Evolutionary conservation across 2,797 vertebrate species (phyloP), one percentile per base, ranked within the genome.

Genomic region (Neosilurus mollespiculum): DNA sequence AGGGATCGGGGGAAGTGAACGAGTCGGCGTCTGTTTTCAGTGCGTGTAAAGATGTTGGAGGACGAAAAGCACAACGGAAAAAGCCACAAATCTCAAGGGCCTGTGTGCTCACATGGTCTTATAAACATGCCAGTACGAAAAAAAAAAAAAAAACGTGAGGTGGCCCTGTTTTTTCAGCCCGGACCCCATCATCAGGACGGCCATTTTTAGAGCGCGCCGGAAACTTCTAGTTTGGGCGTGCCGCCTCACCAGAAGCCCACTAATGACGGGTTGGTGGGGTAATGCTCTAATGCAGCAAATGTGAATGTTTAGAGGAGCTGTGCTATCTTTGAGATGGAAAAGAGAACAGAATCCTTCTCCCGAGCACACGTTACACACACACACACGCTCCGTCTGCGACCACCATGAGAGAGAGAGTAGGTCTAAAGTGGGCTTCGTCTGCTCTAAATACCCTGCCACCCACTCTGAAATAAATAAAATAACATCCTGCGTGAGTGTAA

Each of bases 231-330:
- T 88, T 86, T 91, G 93, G 94, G 94, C 90, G 94, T 92, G 93
- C 90, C 90, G 0, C 87, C 90, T 90, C 90, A 87, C 91, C 89
- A 89, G 89, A 89, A 91, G 91, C 91, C 94, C 94, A 93, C 94
- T 93, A 94, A 95, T 94, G 92, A 94, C 82, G 93, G 93, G 90
- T 90, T 94, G 93, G 92, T 93, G 92, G 93, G 91, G 92, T 90
- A 94, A 93, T 92, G 92, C 92, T 93, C 92, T 93, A 93, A 93
- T 94, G 91, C 92, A 92, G 90, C 87, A 90, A 88, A 93, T 53
- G 81, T 65, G 80, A 84, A 78, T 78, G 71, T 85, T 88, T 85
- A 80, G 76, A 81, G 72, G 81, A 87, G 81, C 78, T 54, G 65
- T 79, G 83, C 84, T 81, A 75, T 84, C 86, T 87, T 73, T 70